Base-by-base conservation (phyloP, 2,888 invertebrate genomes). In the Calameuta filiformis region DNA sequence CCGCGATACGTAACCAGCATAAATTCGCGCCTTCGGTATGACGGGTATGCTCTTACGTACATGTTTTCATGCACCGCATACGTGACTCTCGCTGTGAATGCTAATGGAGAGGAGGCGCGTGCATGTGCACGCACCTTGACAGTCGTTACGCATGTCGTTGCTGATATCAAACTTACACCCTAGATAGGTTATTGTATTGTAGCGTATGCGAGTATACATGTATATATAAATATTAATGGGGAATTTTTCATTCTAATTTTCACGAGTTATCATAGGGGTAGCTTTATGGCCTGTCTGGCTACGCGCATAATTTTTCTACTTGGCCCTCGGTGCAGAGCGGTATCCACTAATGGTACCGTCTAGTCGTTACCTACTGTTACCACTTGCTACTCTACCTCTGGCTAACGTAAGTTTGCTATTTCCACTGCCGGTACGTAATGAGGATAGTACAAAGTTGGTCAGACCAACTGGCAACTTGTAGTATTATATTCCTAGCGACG, bases 391-490 rank as follows among this genome's bases (percentile, higher is more conserved):
- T 56, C 33, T 33, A 23, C 23, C 6, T 56, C 56, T 56, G 56
- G 23, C 56, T 56, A 56, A 56, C 2, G 9, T 23, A 23, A 56
- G 23, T 9, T 71, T 81, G 83, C 87, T 88, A 85, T 87, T 86
- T 88, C 85, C 80, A 86, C 86, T 83, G 83, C 75, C 81, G 80
- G 76, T 81, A 85, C 81, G 81, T 80, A 83, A 85, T 81, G 83
- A 82, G 81, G 85, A 84, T 85, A 78, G 80, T 69, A 69, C 71
- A 83, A 86, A 85, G 86, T 87, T 85, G 87, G 87, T 86, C 87
- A 82, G 83, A 81, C 79, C 79, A 79, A 78, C 81, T 78, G 78
- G 84, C 82, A 81, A 80, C 34, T 33, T 12, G 74, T 40, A 37
- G 74, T 82, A 81, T 79, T 79, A 83, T 87, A 85, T 86, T 86